Evolutionary conservation across 2,797 vertebrate species (phyloP).

Genomic region (Chelon auratus): DNA sequence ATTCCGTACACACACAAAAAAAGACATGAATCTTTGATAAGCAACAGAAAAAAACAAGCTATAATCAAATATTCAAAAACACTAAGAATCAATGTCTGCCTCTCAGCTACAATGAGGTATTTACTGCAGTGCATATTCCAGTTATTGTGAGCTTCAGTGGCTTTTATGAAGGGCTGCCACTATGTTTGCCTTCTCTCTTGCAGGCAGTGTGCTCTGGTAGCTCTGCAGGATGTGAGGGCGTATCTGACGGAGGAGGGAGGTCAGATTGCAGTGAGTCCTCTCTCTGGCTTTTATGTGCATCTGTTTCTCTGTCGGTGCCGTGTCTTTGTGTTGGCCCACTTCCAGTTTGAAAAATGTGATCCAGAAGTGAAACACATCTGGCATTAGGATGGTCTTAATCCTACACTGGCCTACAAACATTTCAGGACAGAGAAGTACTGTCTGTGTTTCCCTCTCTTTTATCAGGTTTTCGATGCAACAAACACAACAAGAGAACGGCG

Average conservation of each 20-base stretch:
- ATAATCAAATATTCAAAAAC: not conserved
- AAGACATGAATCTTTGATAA: too few species aligned
- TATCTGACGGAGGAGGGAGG: slow-evolving; percentile 92
- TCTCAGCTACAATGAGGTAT: not conserved
- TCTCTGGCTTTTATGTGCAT: not conserved
- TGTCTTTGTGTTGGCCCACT: not conserved
- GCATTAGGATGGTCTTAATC: slow-evolving; percentile 16
- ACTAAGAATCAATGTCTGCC: not conserved
- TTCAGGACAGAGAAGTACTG: not conserved
- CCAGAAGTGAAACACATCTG: slow-evolving; percentile 24
- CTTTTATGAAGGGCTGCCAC: not conserved
- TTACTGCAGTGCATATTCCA: not conserved
- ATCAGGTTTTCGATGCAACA: slow-evolving; percentile 96
- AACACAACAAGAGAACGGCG: slow-evolving; percentile 96
- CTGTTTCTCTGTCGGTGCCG: not conserved
- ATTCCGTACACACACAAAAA: not conserved
- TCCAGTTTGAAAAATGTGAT: slow-evolving; percentile 6
- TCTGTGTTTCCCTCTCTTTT: not conserved
- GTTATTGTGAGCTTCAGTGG: not conserved
- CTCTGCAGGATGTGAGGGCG: slow-evolving; percentile 91
- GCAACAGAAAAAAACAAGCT: not conserved
- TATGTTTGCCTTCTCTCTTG: slow-evolving; percentile 6
- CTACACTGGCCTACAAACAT: slow-evolving; percentile 22
- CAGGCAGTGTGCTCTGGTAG: slow-evolving; percentile 94
- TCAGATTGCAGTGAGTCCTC: slow-evolving; percentile 91